Percentiles rank a stretch among this genome's conserved stretches.
Evolutionary conservation across 2,888 invertebrate genomes (phyloP).

Genomic region (Zhuqinia jingwanae): DNA sequence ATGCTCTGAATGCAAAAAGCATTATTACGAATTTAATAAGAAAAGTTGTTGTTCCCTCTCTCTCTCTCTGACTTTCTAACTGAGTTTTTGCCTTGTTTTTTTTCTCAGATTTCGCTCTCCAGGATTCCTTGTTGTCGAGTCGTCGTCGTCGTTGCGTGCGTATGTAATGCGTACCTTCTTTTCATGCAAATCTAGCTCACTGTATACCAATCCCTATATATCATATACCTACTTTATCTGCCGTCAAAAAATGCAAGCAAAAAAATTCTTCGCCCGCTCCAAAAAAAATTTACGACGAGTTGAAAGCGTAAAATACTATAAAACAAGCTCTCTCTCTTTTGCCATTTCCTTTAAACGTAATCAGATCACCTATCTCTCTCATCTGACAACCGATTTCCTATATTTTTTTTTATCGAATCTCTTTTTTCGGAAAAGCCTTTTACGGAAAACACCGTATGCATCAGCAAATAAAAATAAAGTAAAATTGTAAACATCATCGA

Average conservation of each 20-base stretch:
- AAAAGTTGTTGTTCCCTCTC: not conserved
- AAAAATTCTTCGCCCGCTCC: not conserved
- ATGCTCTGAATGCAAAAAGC: constrained; percentile 55
- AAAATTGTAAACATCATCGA: too few relatives aligned
- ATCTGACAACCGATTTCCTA: constrained; percentile 37
- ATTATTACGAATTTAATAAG: constrained; percentile 51
- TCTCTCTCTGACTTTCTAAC: not conserved
- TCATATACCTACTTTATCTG: too few relatives aligned
- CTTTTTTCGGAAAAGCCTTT: not conserved
- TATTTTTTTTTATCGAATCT: not conserved
- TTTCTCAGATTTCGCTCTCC: not conserved
- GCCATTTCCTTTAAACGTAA: not conserved
- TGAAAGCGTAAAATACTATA: not conserved
- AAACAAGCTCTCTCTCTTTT: not conserved
- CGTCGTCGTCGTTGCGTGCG: too few relatives aligned
- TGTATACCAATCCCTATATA: too few relatives aligned
- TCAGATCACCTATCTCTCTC: constrained; percentile 33
- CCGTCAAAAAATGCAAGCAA: too few relatives aligned
- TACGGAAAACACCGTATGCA: too few relatives aligned
- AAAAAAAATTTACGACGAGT: not conserved
- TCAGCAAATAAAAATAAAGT: too few relatives aligned
- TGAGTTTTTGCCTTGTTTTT: not conserved
- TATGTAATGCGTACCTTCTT: not conserved
- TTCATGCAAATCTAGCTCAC: not conserved
- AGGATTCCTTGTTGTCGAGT: not conserved